Evolutionary conservation across 2,888 invertebrate species (phyloP).

Genomic region (Cataglyphis rosenhaueri): DNA sequence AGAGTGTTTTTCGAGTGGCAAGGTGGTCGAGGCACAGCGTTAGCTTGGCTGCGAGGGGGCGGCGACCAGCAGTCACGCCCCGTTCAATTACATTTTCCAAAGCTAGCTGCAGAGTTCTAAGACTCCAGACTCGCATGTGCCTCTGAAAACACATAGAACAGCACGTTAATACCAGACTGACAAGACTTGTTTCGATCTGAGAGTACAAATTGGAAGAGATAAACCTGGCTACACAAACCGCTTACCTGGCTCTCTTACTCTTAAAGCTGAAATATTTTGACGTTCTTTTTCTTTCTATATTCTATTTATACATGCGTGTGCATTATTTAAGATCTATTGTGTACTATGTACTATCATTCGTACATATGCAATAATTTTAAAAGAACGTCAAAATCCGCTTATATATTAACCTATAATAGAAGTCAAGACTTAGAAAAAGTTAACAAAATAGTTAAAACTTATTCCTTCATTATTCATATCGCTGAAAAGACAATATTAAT

Average conservation of each 20-base stretch:
- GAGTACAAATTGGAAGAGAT: conserved; percentile 72
- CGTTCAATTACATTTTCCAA: conserved; percentile 83
- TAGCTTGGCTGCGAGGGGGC: conserved; percentile 83
- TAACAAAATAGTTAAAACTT: conserved; percentile 61
- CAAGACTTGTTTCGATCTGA: conserved; percentile 79
- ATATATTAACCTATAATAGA: conserved; percentile 65
- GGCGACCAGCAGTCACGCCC: conserved; percentile 83
- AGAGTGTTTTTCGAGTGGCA: conserved; percentile 85
- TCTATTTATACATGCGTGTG: neutral
- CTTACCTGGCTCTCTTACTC: conserved; percentile 69
- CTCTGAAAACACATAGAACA: conserved; percentile 85
- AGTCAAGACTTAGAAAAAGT: conserved; percentile 43
- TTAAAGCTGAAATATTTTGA: conserved; percentile 78
- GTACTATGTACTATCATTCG: neutral
- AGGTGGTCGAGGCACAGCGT: conserved; percentile 85
- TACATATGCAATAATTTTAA: conserved; percentile 34
- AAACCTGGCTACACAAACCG: conserved; percentile 59
- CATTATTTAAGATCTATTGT: neutral
- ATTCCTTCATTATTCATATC: conserved; percentile 55
- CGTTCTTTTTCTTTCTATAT: conserved; percentile 62
- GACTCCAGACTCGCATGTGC: conserved; percentile 84
- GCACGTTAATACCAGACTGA: conserved; percentile 85
- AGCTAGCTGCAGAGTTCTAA: conserved; percentile 84
- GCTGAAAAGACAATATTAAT: conserved; percentile 72
- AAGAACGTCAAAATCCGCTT: conserved; percentile 77